These are phyloP conservation scores for Tetraodon nigroviridis DNA, from an alignment of 2,113 vertebrate genomes.

Conservation along the genomic window DNA sequence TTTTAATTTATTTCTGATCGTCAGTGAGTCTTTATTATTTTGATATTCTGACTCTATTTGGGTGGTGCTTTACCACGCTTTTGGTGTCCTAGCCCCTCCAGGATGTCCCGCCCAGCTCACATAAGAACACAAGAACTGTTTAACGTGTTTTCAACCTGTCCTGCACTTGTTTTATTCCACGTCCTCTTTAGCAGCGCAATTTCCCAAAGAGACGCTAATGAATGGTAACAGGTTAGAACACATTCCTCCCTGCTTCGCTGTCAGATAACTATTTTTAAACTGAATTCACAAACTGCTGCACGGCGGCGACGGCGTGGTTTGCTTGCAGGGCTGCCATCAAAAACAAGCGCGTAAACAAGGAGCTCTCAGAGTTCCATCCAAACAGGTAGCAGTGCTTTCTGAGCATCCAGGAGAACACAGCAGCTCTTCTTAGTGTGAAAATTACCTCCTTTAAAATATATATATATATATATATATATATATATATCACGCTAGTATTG, in stretches of 20 bases:
- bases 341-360: conserved; percentile 60
- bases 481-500: conserved; percentile 45
- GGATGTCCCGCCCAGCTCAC: no score
- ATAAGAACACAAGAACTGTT: no score
- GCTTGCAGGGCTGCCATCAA: conserved; percentile 58
- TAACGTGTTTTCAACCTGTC: no score
- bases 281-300: conserved; percentile 56
- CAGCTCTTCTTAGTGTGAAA: conserved; percentile 59
- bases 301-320: conserved; percentile 45
- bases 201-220: conserved; percentile 66
- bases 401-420: conserved; percentile 42
- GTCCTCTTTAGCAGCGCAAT: conserved; percentile 36
- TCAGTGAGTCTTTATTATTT: background rate
- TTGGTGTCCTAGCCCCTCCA: no score
- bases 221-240: conserved; percentile 47
- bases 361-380: conserved; percentile 53
- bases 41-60: background rate
- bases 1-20: no score
- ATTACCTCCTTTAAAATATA: conserved; percentile 1
- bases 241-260: conserved; percentile 32
- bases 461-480: conserved; percentile 1
- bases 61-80: no score
- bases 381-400: conserved; percentile 36
- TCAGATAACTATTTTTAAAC: conserved; percentile 57
- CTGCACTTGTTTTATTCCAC: no score